Evolutionary conservation across 2,888 invertebrate genomes (phyloP), one percentile per base, ranked within the genome.

Genomic region (Priocnemis perturbator): DNA sequence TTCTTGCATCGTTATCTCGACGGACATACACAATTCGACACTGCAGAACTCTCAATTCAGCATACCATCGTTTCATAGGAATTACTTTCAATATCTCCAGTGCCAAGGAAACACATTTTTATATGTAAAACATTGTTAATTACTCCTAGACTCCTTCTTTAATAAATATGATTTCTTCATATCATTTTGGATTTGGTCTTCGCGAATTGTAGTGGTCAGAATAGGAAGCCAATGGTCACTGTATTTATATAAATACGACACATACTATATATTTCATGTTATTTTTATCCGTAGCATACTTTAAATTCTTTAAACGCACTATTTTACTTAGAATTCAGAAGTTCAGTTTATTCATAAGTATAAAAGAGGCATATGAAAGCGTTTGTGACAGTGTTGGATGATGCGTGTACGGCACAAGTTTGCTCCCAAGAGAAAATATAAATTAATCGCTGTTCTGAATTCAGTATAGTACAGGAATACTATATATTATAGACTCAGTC

Each of bases 201-300:
- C 37, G n/a, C n/a, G 60, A 23, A 62, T 53, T 14, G 60, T 62
- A 44, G 23, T 30, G 17, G 9, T 59, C 62, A 74, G 74, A 71
- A 75, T 82, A 75, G 79, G 79, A 76, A 82, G 79, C 78, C 79
- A 78, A 69, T 52, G 64, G 64, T 64, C 47, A 66, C 63, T 64
- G 52, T 52, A 73, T 68, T 66, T 71, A 66, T 71, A 66, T 64
- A 64, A 64, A 63, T 61, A 77, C 53, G 57, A 48, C 61, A 69
- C n/a, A 59, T 75, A 56, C 64, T 64, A 62, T 74, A 74, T 57
- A 62, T 74, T 76, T 57, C 55, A 74, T 72, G 50, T 74, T 77
- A 68, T 47, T 81, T 69, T 74, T 60, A 67, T 50, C 60, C 63
- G 57, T 59, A 62, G 56, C 48, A 66, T 45, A 76, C 66, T 73